Conservation (phyloP, 2,797 vertebrate species). For the Enteromius mattozi region DNA sequence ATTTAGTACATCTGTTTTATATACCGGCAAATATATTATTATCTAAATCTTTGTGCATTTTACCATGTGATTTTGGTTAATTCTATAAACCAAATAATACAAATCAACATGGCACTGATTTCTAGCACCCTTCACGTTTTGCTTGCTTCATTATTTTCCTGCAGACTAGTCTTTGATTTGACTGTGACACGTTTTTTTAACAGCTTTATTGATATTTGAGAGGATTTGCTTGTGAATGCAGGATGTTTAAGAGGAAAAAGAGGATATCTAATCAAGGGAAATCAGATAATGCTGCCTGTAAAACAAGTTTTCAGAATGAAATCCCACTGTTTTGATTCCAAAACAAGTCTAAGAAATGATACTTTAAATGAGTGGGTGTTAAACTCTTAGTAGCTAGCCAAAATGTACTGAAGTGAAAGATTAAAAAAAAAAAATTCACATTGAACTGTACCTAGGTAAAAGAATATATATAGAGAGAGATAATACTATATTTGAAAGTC, state of each 20-base stretch:
- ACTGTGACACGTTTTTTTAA: slow-evolving; percentile 1
- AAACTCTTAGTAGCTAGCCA: background rate
- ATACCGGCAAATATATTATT: background rate
- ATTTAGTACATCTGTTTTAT: background rate
- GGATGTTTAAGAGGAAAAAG: background rate
- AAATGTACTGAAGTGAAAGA: background rate
- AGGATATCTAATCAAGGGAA: background rate
- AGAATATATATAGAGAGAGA: background rate
- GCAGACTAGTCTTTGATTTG: background rate
- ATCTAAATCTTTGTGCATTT: background rate
- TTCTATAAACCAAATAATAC: background rate
- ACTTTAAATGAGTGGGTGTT: background rate
- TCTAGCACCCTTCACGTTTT: background rate
- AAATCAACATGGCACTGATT: background rate
- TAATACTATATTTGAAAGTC: no score
- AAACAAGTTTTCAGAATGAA: slow-evolving; percentile 3
- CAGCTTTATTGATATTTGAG: background rate
- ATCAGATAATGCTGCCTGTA: background rate
- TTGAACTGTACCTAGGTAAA: background rate
- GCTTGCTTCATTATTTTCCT: background rate
- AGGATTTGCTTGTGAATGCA: background rate
- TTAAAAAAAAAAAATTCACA: background rate
- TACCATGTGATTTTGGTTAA: background rate
- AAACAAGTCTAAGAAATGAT: background rate
- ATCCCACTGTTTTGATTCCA: background rate